phyloP scores from a whole-genome alignment of 2,888 invertebrate genomes.

The Pristionchus mayeri region DNA sequence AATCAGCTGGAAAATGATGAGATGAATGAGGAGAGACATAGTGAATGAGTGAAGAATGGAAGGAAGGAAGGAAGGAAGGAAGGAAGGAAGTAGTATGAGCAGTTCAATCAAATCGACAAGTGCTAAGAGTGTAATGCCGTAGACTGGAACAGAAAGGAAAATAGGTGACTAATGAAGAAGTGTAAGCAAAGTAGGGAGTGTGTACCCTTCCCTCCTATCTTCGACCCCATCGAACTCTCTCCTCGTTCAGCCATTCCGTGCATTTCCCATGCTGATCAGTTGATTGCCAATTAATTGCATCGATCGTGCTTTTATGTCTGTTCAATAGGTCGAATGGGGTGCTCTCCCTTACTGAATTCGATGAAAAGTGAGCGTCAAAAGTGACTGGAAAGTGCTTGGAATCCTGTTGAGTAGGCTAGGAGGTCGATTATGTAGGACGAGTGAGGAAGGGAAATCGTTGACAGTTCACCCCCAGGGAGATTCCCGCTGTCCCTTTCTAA shows the following conservation, averaged over 20 bases:
- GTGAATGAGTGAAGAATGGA: background rate
- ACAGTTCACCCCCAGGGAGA: constrained; percentile 26
- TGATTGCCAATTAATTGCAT: background rate
- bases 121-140: background rate
- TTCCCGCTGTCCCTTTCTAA: background rate
- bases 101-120: background rate
- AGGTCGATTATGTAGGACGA: constrained; percentile 27
- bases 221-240: background rate
- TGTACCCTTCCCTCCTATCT: background rate
- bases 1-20: background rate
- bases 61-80: background rate
- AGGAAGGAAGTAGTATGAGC: background rate
- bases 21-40: background rate
- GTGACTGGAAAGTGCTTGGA: constrained; percentile 10
- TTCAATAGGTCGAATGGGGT: background rate
- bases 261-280: background rate
- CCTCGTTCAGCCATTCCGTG: background rate
- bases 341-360: background rate
- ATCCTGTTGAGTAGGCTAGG: background rate
- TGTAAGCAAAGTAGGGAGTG: background rate
- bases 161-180: background rate
- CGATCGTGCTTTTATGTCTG: background rate
- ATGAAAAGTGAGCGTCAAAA: constrained; percentile 12
- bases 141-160: background rate
- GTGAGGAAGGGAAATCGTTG: background rate